Base-by-base conservation (phyloP, 1,140 invertebrate genomes). In the Cydia amplana region DNA sequence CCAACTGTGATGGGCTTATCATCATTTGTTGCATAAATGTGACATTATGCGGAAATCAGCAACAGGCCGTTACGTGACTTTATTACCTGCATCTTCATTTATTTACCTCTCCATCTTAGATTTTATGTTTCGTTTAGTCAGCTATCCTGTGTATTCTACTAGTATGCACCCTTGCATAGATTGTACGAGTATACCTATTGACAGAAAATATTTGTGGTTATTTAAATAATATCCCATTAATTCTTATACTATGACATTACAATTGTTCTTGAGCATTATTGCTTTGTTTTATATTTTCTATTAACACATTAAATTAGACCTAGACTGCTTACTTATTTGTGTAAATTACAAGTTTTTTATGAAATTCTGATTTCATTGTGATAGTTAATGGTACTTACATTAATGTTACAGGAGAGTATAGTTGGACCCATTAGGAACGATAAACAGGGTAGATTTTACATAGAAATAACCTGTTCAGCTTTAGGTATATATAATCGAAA, bases 31-130 rank as follows among this genome's bases (percentile, higher is more conserved):
- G 36, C 36, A 70, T 70, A 70, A 70, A 70, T 70, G 65, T 43
- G 65, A 70, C 65, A 70, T 70, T 70, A 70, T 36, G 65, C 65
- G 65, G 65, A 70, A 70, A 70, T 36, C 28, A 40, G 16, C 14
- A 6, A 40, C 65, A 36, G 65, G 10, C 32, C 7, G 65, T 70
- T 70, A 70, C 65, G 65, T 70, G 65, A 70, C 65, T 70, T 70
- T 16, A 43, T 70, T 70, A 40, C 65, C 32, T 14, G n/a, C n/a
- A 70, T 70, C 65, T 70, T 70, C 32, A 4, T 36, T 70, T 70
- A 40, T 70, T 36, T 18, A 12, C 65, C 16, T 32, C 25, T 67
- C 64, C 16, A 67, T 67, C 25, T 32, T 16, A 10, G 64, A n/a
- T 67, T 67, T 67, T 67, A 67, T 67, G 14, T 67, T 65, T 65